Conservation (phyloP, 2,888 invertebrate species). For the Tinea semifulvella region DNA sequence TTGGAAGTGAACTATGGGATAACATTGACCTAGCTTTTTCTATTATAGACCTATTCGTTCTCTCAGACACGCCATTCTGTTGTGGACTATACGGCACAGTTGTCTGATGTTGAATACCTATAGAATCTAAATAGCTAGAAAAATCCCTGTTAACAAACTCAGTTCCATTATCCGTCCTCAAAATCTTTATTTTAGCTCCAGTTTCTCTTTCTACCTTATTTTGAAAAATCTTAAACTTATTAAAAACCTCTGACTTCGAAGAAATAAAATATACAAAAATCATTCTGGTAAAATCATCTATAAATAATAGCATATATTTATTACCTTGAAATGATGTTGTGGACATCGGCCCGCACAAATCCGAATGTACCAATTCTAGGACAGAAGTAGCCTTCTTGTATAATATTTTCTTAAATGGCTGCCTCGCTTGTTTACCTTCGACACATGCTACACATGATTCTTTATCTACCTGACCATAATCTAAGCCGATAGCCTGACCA, state of each 20-base stretch:
- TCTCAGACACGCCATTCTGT: no score
- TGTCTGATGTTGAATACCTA: no score
- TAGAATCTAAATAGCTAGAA: neutral
- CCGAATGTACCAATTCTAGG: conserved; percentile 1
- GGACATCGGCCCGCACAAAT: neutral
- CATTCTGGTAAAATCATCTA: neutral
- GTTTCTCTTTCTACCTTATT: neutral
- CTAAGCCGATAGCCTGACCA: neutral
- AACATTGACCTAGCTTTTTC: no score
- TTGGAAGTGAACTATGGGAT: no score
- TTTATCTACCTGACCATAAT: no score
- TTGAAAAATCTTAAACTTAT: neutral
- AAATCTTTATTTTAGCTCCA: neutral
- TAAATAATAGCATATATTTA: neutral
- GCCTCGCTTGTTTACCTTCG: no score
- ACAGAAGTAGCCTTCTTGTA: neutral
- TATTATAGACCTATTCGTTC: no score
- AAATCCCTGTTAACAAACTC: conserved; percentile 15
- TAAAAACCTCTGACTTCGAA: neutral
- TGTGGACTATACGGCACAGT: no score
- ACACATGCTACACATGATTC: no score
- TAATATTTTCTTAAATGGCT: neutral
- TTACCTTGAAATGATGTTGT: neutral
- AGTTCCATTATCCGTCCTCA: conserved; percentile 1
- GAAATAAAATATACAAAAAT: neutral